Conservation (phyloP, 1,140 invertebrate genomes). For the Parapsyche elsis region DNA sequence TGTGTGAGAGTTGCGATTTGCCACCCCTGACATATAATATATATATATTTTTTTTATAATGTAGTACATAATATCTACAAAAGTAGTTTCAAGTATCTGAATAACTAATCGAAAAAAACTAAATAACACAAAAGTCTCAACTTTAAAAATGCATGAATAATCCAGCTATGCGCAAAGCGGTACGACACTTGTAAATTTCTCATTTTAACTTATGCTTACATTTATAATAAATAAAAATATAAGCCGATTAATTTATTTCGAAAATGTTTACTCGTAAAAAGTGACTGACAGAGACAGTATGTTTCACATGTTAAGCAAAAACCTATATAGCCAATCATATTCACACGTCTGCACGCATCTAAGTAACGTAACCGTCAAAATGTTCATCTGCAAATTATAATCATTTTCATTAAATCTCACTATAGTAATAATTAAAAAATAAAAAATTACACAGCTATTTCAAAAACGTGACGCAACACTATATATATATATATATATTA, state of each 20-base stretch:
- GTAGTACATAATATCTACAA: conserved; percentile 42
- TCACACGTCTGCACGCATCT: no score
- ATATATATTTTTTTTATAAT: conserved; percentile 9
- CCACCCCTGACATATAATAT: no score
- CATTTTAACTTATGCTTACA: not conserved
- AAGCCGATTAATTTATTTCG: conserved; percentile 4
- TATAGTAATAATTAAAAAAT: no score
- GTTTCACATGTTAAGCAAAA: not conserved
- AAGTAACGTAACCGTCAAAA: no score
- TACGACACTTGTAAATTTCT: not conserved
- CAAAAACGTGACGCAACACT: no score
- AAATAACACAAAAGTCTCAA: not conserved
- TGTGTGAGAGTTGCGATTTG: no score
- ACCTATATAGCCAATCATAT: not conserved
- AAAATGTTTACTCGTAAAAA: not conserved
- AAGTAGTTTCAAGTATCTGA: conserved; percentile 20
- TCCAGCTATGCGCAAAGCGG: conserved; percentile 19
- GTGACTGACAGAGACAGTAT: not conserved
- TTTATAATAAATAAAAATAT: conserved; percentile 25
- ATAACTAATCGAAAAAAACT: not conserved
- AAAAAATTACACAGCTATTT: no score
- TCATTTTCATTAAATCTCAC: no score
- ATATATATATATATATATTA: no score
- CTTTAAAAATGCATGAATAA: not conserved
- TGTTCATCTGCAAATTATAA: no score